phyloP scores from a whole-genome alignment of 2,888 invertebrate genomes.

The Trichogramma dendrolimi region DNA sequence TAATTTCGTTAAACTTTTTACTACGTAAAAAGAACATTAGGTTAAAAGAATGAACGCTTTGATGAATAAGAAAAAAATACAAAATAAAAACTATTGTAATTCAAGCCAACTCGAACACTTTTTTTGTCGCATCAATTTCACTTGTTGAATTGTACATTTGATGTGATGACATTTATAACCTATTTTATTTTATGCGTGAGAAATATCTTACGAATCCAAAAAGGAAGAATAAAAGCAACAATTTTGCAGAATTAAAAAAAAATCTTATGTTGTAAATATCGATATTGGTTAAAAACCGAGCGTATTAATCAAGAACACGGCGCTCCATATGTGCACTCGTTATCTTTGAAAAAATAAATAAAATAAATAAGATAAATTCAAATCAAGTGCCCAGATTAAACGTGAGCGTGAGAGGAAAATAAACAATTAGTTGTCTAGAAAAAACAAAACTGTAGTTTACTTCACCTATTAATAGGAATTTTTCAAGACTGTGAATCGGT shows the following conservation, averaged over 20 bases:
- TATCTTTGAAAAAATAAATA: too few relatives aligned
- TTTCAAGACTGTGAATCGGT: slow-evolving; percentile 44
- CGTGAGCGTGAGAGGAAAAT: slow-evolving; percentile 33
- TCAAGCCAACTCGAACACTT: slow-evolving; percentile 41
- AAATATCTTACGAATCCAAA: slow-evolving; percentile 13
- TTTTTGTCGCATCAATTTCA: slow-evolving; percentile 44
- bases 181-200: slow-evolving; percentile 22
- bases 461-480: slow-evolving; percentile 41
- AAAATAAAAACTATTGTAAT: slow-evolving; percentile 31
- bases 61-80: slow-evolving; percentile 43
- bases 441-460: slow-evolving; percentile 29
- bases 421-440: too few relatives aligned
- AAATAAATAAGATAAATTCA: slow-evolving; percentile 27
- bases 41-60: slow-evolving; percentile 43
- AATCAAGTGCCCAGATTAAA: slow-evolving; percentile 17
- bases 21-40: slow-evolving; percentile 38
- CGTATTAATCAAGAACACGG: not conserved
- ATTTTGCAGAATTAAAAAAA: slow-evolving; percentile 28
- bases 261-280: slow-evolving; percentile 43
- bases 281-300: slow-evolving; percentile 20
- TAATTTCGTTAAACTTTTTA: slow-evolving; percentile 46
- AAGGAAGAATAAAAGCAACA: slow-evolving; percentile 30
- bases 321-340: not conserved
- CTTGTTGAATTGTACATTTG: slow-evolving; percentile 32
- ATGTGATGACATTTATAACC: slow-evolving; percentile 27